phyloP scores from a whole-genome alignment of 2,797 vertebrate species.

The Premnoplex brunnescens region DNA sequence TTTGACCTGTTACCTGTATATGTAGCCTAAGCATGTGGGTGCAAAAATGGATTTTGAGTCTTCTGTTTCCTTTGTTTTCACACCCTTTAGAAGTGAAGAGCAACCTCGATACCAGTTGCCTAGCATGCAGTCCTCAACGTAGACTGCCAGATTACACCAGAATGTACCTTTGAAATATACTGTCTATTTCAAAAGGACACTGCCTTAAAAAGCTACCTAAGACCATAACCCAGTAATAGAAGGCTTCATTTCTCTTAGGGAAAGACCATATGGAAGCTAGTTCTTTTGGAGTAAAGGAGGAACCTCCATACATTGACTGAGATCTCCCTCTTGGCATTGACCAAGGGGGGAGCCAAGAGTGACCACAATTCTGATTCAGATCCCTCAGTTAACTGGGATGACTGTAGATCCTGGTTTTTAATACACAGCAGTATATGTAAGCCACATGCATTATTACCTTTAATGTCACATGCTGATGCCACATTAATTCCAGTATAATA shows the following conservation, averaged over 20 bases:
- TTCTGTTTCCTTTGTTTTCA: not conserved
- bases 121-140: not conserved
- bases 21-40: not conserved
- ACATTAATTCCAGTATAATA: not conserved
- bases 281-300: not conserved
- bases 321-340: not conserved
- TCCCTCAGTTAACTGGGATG: not conserved
- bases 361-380: not conserved
- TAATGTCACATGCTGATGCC: not conserved
- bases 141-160: not conserved
- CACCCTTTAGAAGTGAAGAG: not conserved
- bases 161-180: not conserved
- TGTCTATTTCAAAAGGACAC: not conserved
- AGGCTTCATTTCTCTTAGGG: not conserved
- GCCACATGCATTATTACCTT: not conserved
- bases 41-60: not conserved
- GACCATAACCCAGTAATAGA: not conserved
- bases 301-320: not conserved
- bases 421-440: fast-evolving
- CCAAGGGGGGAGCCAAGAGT: not conserved
- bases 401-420: not conserved
- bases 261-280: not conserved
- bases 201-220: not conserved
- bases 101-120: not conserved
- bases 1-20: not conserved